Percentiles rank a stretch among this genome's conserved stretches.
phyloP scores from a whole-genome alignment of 2,888 invertebrate genomes.

The Andrena fulva region DNA sequence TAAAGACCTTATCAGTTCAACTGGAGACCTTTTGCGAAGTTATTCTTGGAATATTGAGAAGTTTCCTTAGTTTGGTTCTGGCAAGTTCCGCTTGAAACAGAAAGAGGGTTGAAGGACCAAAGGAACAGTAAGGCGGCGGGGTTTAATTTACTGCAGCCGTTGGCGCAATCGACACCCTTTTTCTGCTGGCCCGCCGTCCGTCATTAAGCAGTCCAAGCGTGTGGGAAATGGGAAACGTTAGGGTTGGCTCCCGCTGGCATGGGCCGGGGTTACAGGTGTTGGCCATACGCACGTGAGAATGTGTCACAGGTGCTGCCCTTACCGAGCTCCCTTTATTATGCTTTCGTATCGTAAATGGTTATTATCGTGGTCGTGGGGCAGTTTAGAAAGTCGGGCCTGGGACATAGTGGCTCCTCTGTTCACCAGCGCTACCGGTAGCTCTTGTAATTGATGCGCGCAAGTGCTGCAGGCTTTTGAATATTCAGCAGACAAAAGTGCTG shows the following conservation, averaged over 20 bases:
- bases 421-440: no score
- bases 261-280: constrained; percentile 80
- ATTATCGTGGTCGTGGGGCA: constrained; percentile 61
- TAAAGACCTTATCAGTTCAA: no score
- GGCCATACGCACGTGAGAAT: constrained; percentile 81
- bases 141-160: constrained; percentile 32
- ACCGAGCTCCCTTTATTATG: constrained; percentile 71
- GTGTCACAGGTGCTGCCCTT: constrained; percentile 81
- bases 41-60: no score
- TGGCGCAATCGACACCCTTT: constrained; percentile 29
- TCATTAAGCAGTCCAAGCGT: constrained; percentile 51
- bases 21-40: no score
- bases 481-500: no score
- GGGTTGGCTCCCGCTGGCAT: constrained; percentile 48
- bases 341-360: constrained; percentile 76
- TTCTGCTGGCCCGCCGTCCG: background rate
- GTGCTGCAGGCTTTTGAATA: no score
- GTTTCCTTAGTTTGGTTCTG: no score
- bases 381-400: constrained; percentile 34
- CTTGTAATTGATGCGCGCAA: no score
- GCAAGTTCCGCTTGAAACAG: no score
- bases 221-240: constrained; percentile 74
- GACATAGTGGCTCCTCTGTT: no score
- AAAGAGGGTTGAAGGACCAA: background rate
- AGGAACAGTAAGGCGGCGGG: background rate